A percentile compares a stretch with the other conserved stretches of the same genome.
Evolutionary conservation across 2,888 invertebrate species (phyloP).

Genomic region (Noctua fimbriata): DNA sequence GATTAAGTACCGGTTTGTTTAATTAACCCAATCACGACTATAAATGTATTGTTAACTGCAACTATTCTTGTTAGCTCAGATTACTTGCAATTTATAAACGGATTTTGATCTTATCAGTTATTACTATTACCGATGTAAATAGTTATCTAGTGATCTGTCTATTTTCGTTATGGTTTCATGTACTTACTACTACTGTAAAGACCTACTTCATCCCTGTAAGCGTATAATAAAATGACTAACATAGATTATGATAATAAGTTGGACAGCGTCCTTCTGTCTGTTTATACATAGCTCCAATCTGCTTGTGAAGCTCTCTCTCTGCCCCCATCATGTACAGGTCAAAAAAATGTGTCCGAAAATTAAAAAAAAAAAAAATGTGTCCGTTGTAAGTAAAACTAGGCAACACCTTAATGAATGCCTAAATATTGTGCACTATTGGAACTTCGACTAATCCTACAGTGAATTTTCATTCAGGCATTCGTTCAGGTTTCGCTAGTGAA

Average conservation of each 20-base stretch:
- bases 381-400: neutral
- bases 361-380: neutral
- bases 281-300: neutral
- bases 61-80: conserved; percentile 9
- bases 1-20: conserved; percentile 8
- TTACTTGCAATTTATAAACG: conserved; percentile 42
- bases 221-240: neutral
- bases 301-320: neutral
- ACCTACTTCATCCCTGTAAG: neutral
- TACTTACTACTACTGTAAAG: neutral
- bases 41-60: conserved; percentile 12
- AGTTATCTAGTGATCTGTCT: neutral
- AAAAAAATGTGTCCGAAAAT: too few species aligned
- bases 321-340: neutral
- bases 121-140: neutral
- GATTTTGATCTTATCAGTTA: conserved; percentile 46
- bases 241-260: neutral
- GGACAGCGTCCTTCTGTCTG: neutral
- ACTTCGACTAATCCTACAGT: neutral
- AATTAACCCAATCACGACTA: conserved; percentile 34
- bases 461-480: neutral
- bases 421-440: neutral
- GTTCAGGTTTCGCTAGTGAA: neutral
- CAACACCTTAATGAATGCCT: neutral
- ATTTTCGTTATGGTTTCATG: neutral